These are phyloP conservation scores for Leptinotarsa undecemlineata DNA, from an alignment of 1,140 invertebrate species.

Conservation along the genomic window DNA sequence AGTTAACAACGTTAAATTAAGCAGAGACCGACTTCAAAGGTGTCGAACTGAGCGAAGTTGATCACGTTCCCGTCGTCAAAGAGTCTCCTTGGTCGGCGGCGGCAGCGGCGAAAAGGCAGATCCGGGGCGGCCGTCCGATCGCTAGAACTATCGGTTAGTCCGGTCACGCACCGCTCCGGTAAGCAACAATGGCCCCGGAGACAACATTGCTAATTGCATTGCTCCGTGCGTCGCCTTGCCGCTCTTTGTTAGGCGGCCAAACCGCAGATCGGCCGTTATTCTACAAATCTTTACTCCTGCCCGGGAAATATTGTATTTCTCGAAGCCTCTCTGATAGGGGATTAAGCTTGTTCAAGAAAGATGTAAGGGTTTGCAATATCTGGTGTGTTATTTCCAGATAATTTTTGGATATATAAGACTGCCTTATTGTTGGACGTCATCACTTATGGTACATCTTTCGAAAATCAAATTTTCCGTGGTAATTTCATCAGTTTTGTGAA, in stretches of 20 bases:
- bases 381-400: no score
- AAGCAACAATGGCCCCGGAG: constrained; percentile 52
- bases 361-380: no score
- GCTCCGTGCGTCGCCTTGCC: constrained; percentile 33
- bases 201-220: constrained; percentile 53
- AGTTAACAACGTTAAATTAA: constrained; percentile 49
- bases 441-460: no score
- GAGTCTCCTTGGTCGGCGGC: not conserved
- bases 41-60: constrained; percentile 31
- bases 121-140: constrained; percentile 1
- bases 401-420: no score
- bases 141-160: constrained; percentile 32
- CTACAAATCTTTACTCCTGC: constrained; percentile 24
- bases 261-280: constrained; percentile 38
- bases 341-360: not conserved
- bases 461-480: no score
- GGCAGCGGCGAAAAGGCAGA: not conserved
- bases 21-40: constrained; percentile 45
- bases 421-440: no score
- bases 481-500: no score
- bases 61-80: constrained; percentile 21
- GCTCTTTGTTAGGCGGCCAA: constrained; percentile 30
- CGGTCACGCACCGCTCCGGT: constrained; percentile 45
- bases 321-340: not conserved
- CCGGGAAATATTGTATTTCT: not conserved